These are phyloP conservation scores for Gallirallus australis DNA, from an alignment of 2,797 vertebrate species.

Conservation along the genomic window DNA sequence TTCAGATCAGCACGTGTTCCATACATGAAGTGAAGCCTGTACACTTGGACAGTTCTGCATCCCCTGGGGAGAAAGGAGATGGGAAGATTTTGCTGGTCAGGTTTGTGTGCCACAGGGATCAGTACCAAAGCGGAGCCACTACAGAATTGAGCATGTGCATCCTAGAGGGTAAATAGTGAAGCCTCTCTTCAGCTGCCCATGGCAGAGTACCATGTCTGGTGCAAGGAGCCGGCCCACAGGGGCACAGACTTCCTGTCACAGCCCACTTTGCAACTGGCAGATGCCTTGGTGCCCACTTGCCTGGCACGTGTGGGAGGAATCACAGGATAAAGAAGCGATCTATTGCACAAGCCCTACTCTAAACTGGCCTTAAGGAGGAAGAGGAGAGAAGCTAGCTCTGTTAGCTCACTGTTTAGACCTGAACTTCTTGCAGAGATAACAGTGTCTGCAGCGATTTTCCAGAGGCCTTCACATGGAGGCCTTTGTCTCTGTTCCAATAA, in stretches of 20 bases:
- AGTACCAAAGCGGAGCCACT: background rate
- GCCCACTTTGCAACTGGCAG: background rate
- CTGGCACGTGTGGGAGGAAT: accelerated
- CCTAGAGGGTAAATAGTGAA: background rate
- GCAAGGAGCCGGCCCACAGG: background rate
- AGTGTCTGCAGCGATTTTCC: background rate
- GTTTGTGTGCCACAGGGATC: background rate
- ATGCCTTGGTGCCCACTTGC: background rate
- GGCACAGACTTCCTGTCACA: accelerated
- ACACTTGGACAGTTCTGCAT: background rate
- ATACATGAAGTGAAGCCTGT: background rate
- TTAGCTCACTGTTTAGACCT: background rate
- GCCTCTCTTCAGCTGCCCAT: accelerated
- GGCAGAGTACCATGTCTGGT: background rate
- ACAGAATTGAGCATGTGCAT: accelerated
- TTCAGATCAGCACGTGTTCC: background rate
- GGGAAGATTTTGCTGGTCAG: background rate
- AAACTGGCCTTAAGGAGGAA: background rate
- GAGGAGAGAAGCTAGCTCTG: background rate
- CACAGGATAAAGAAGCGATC: accelerated
- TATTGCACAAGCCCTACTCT: background rate
- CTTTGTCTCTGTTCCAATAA: conserved; percentile 13
- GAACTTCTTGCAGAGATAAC: background rate
- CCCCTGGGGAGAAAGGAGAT: background rate
- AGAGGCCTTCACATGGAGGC: conserved; percentile 45